Conservation (phyloP, 2,888 invertebrate genomes). For the Polyommatus icarus region DNA sequence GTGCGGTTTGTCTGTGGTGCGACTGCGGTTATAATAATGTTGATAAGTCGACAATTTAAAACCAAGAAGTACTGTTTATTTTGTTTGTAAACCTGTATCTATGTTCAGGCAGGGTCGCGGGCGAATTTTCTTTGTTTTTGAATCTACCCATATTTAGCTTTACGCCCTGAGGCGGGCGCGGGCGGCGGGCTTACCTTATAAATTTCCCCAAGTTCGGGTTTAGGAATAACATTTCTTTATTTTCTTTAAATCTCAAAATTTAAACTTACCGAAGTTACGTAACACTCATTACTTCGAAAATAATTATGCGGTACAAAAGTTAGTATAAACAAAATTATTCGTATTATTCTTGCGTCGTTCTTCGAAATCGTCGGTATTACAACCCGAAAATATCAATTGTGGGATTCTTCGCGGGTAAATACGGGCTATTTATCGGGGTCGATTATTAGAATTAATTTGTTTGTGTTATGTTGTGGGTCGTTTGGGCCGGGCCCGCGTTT, state of each 20-base stretch:
- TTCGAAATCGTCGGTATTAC: conserved; percentile 69
- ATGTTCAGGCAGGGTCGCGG: not conserved
- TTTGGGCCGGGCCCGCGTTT: conserved; percentile 63
- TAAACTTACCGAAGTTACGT: not conserved
- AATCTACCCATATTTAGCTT: not conserved
- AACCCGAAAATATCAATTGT: conserved; percentile 76
- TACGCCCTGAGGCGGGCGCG: not conserved
- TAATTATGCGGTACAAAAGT: conserved; percentile 31
- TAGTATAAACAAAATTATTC: conserved; percentile 36
- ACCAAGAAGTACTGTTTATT: not conserved
- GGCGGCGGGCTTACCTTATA: not conserved
- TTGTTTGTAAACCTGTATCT: not conserved
- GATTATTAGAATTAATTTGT: conserved; percentile 80
- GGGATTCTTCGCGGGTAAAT: conserved; percentile 78
- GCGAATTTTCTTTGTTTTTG: conserved; percentile 2
- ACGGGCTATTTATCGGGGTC: conserved; percentile 78
- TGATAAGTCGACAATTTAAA: too few relatives aligned
- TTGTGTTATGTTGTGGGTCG: conserved; percentile 72
- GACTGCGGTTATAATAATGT: too few relatives aligned
- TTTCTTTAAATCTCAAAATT: conserved; percentile 5
- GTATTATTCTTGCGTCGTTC: conserved; percentile 56
- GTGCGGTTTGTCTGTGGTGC: too few relatives aligned
- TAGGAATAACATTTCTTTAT: conserved; percentile 24
- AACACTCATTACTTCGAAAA: conserved; percentile 16
- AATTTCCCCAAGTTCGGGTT: conserved; percentile 1